phyloP scores from a whole-genome alignment of 2,797 vertebrate species.

The Philypnodon macrostomus region DNA sequence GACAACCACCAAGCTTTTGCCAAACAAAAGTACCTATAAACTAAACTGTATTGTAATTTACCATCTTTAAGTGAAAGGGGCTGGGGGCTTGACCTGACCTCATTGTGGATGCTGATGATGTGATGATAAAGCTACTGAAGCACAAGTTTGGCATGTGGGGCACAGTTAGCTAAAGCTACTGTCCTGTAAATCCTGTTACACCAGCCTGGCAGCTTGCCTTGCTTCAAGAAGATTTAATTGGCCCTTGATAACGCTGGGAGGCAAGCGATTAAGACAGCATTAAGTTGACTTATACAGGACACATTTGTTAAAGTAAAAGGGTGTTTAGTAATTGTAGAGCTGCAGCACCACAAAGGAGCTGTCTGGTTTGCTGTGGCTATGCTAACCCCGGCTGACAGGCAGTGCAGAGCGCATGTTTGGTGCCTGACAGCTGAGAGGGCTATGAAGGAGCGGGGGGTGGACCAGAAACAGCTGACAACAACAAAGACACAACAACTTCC shows the following conservation, averaged over 20 bases:
- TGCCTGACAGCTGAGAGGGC: constrained; percentile 67
- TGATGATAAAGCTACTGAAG: constrained; percentile 32
- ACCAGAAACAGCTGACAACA: constrained; percentile 51
- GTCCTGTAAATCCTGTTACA: constrained; percentile 73
- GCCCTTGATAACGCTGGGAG: constrained; percentile 3
- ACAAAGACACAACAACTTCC: constrained; percentile 24
- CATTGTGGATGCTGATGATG: constrained; percentile 7
- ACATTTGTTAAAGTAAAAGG: background rate
- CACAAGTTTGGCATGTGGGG: constrained; percentile 30
- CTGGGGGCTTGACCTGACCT: constrained; percentile 19
- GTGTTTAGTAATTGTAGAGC: background rate
- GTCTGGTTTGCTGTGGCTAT: constrained; percentile 35
- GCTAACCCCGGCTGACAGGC: constrained; percentile 59
- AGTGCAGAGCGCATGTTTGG: constrained; percentile 52
- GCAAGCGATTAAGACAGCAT: background rate
- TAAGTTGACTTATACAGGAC: background rate
- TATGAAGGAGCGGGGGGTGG: constrained; percentile 1
- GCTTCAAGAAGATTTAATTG: constrained; percentile 29
- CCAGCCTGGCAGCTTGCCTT: constrained; percentile 60
- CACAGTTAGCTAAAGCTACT: constrained; percentile 27
- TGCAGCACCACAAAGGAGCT: constrained; percentile 53
- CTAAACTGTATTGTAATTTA: constrained; percentile 4
- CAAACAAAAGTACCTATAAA: background rate
- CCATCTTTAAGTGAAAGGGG: background rate
- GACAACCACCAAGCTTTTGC: background rate